Evolutionary conservation across 2,113 vertebrate genomes (phyloP).

Genomic region (Siniperca knerii): DNA sequence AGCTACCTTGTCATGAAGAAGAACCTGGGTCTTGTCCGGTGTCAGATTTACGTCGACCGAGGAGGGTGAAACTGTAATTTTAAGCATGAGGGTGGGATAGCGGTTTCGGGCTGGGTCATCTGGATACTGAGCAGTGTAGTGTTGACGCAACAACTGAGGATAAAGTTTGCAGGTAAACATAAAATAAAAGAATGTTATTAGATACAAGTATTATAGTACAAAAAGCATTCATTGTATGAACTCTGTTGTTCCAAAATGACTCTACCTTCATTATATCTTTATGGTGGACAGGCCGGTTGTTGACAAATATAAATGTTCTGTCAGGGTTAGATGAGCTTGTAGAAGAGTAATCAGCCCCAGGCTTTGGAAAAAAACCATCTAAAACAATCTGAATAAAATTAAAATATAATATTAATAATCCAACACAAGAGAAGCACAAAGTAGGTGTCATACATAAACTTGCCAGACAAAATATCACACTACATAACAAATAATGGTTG

Average conservation of each 20-base stretch:
- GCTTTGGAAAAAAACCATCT: constrained; percentile 93
- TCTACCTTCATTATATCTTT: constrained; percentile 97
- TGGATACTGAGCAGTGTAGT: constrained; percentile 84
- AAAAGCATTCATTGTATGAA: background rate
- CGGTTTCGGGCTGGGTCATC: constrained; percentile 84
- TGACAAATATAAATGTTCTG: constrained; percentile 93
- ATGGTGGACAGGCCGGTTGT: constrained; percentile 90
- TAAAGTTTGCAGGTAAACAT: background rate
- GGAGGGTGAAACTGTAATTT: constrained; percentile 88
- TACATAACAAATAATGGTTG: background rate
- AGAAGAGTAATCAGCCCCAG: constrained; percentile 84
- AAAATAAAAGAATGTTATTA: background rate
- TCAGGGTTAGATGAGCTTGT: constrained; percentile 90
- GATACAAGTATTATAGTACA: background rate
- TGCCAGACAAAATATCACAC: background rate
- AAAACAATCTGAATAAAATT: constrained; percentile 87
- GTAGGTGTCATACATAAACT: background rate
- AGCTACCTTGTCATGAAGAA: constrained; percentile 93
- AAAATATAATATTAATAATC: constrained; percentile 49
- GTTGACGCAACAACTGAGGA: constrained; percentile 89
- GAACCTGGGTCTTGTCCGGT: constrained; percentile 95
- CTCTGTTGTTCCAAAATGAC: background rate
- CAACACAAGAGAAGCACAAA: constrained; percentile 8
- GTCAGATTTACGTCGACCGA: constrained; percentile 94
- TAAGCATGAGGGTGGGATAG: constrained; percentile 91